phyloP scores from a whole-genome alignment of 2,113 vertebrate species.

The Oryctolagus cuniculus region mOryCun1.1 NC_091442.1:64835001-64835500 shows the following conservation, averaged over 20 bases:
- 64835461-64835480: not conserved
- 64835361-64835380: not conserved
- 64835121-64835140: not conserved
- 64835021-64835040: not conserved
- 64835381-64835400: not conserved
- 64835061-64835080: not conserved
- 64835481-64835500: not conserved
- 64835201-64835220: not conserved
- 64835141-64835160: not conserved
- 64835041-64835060: not conserved
- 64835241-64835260: not conserved
- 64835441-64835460: no score
- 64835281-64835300: not conserved
- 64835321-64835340: not conserved
- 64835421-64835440: not conserved
- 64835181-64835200: not conserved
- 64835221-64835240: not conserved
- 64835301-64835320: not conserved
- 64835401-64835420: not conserved
- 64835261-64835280: not conserved
- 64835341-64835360: not conserved
- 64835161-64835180: not conserved
- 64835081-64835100: not conserved
- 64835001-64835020: not conserved
- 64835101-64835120: slow-evolving; percentile 36